Base-by-base conservation (phyloP, 1,140 invertebrate genomes). In the Ectropis grisescens region DNA sequence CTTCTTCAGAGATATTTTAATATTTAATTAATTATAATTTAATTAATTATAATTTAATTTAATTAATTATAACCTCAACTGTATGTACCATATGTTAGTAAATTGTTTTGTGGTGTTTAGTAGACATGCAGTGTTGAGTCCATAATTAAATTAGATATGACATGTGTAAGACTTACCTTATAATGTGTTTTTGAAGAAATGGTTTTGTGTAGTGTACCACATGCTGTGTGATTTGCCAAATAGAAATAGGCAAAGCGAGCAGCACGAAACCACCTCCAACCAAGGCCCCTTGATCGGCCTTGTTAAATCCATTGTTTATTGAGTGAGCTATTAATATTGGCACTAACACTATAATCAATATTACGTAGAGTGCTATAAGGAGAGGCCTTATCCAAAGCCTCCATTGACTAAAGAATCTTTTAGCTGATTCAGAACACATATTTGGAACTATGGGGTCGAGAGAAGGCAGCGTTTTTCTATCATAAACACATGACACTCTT, bases 201-300 rank as follows among this genome's bases (percentile, higher is more conserved):
- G 96, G 96, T 66, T 96, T 93, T 0, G 92, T 97, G 58, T 96
- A 98, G 79, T 98, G 91, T 35, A 97, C 90, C 58, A 97, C 87
- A 84, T 98, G 96, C 74, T 96, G 93, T 15, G 92, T 89, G 49
- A 98, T 97, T 78, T 96, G 93, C 89, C 94, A 97, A 53, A 98
- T 87, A 22, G 95, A 94, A 24, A 98, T 92, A 2, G 96, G 96
- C 12, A 98, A 82, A 1, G 95, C 92, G 33, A 96, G 81, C 35
- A 97, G 85, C 10, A 95, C 94, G 84, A 98, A 98, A 9, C 94
- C 85, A 4, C 95, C 95, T 1, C 92, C 95, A 46, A 97, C 89
- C 27, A 97, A 83, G 38, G 90, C 88, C 25, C 90, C 90, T 76
- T 93, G 89, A 58, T 93, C 90, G 14, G 87, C 84, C 41, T 90